Evolutionary conservation across 1,140 invertebrate genomes (phyloP), one percentile per base, ranked within the genome.

Genomic region (Hylaeus anthracinus): DNA sequence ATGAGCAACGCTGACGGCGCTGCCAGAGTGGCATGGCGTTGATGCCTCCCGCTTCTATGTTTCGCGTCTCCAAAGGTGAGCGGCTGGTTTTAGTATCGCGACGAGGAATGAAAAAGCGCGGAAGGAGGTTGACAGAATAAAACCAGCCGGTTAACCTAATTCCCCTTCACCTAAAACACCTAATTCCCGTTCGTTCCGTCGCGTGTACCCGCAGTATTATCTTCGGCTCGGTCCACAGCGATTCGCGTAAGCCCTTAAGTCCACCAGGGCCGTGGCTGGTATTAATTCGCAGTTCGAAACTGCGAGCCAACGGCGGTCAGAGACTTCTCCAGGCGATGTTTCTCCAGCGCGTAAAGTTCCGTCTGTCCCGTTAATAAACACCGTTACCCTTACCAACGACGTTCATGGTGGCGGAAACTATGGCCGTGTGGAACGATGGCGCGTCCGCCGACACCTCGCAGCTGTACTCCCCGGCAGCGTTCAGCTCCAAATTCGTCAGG

Each of bases 381-480:
- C 51, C 37, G 45, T 48, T 43, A 48, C 53, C 48, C 95, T 96
- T 92, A 97, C 97, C 96, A 60, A 96, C 95, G 74, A 97, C 95
- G 87, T 96, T 95, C 95, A 97, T 96, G 82, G 95, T 94, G 65
- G 95, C 95, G 77, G 95, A 95, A 79, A 96, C 95, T 86, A 96
- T 95, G 2, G 95, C 95, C 0, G 97, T 98, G 91, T 97, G 96
- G 91, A 98, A 98, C 61, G 96, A 97, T 1, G 97, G 97, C 14
- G 96, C 96, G 91, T 98, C 97, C 1, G 96, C 96, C 1, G 97
- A 97, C 77, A 97, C 96, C 93, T 98, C 97, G 91, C 97, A 98
- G 81, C 95, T 96, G 92, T 96, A 97, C 73, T 93, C 93, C 0
- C 96, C 96, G 70, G 95, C 95, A 53, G 96, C 95, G 72, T 95